These are phyloP conservation scores for Oreochromis grahami DNA, from an alignment of 2,797 vertebrate species.

Conservation along the genomic window DNA sequence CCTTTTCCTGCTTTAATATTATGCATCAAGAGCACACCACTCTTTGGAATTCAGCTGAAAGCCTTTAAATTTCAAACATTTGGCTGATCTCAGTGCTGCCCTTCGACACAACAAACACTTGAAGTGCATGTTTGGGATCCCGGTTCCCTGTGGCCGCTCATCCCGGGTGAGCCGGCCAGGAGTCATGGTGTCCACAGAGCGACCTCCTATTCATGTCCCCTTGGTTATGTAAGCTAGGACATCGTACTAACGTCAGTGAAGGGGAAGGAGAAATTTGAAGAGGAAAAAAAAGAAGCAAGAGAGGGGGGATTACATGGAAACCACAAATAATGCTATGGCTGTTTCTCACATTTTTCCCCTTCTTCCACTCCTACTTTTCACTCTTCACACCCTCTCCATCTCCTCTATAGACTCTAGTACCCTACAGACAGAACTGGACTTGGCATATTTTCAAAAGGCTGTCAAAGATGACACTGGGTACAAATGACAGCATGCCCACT, in stretches of 20 bases:
- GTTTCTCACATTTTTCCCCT: background rate
- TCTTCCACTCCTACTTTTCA: background rate
- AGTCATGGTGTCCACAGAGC: slow-evolving; percentile 9
- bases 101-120: background rate
- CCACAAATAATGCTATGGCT: slow-evolving; percentile 34
- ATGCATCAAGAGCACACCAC: background rate
- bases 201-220: slow-evolving; percentile 31
- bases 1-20: background rate
- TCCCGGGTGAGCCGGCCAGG: slow-evolving; percentile 21
- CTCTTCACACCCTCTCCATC: slow-evolving; percentile 1
- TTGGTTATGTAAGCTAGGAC: slow-evolving; percentile 46
- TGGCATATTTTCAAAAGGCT: background rate
- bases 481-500: background rate
- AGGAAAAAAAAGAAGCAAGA: background rate
- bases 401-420: background rate
- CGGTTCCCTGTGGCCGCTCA: slow-evolving; percentile 2
- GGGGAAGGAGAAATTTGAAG: slow-evolving; percentile 1
- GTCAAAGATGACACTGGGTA: slow-evolving; percentile 13
- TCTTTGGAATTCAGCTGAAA: background rate
- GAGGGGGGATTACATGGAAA: background rate
- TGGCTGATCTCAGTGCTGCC: background rate
- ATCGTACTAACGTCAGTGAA: background rate
- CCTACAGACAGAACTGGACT: slow-evolving; percentile 4
- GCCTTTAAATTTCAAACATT: background rate
- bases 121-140: background rate